Conservation (phyloP, 2,888 invertebrate species). For the Thumatha senex region DNA sequence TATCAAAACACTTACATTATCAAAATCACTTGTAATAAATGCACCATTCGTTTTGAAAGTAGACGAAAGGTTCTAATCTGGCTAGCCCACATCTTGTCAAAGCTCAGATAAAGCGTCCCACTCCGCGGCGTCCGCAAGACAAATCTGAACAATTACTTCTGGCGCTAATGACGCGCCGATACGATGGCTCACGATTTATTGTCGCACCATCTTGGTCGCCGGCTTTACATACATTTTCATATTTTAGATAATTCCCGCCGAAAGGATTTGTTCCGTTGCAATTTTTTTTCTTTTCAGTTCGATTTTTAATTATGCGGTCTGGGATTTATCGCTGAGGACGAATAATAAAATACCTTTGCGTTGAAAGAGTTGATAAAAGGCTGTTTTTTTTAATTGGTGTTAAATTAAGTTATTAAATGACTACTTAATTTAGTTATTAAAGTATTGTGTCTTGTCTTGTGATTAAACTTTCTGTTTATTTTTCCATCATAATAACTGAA, state of each 20-base stretch:
- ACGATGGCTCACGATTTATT: conserved; percentile 71
- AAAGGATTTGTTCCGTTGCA: conserved; percentile 54
- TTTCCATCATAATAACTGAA: too few species aligned
- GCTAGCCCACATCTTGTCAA: conserved; percentile 60
- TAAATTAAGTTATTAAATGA: too few species aligned
- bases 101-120: conserved; percentile 56
- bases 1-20: conserved; percentile 2
- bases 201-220: conserved; percentile 59
- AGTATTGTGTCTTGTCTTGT: too few species aligned
- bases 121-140: conserved; percentile 57
- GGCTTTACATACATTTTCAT: conserved; percentile 78
- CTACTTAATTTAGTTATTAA: too few species aligned
- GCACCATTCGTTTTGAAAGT: conserved; percentile 1
- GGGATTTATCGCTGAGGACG: conserved; percentile 18
- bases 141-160: conserved; percentile 74
- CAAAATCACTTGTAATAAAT: conserved; percentile 1
- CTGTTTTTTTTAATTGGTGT: background rate
- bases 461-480: too few species aligned
- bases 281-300: conserved; percentile 26
- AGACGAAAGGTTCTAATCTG: conserved; percentile 26
- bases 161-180: conserved; percentile 72
- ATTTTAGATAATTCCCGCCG: conserved; percentile 56
- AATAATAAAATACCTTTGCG: background rate
- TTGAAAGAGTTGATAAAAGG: conserved; percentile 2
- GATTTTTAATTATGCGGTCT: conserved; percentile 22